phyloP scores from a whole-genome alignment of 2,797 vertebrate species.

The Hylomyscus alleni region DNA sequence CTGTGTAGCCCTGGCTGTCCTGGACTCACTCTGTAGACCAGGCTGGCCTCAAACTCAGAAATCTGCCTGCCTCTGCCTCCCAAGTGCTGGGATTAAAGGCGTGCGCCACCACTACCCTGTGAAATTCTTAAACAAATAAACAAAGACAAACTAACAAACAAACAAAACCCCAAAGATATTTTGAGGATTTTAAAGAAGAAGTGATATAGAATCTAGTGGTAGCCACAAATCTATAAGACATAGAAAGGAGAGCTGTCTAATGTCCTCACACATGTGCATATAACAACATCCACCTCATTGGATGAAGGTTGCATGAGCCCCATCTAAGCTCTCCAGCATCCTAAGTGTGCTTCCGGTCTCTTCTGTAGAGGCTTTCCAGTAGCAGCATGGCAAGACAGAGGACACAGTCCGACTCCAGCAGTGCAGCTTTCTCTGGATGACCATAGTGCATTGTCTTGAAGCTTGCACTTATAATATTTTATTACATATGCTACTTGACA shows the following conservation, averaged over 20 bases:
- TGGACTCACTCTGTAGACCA: no score
- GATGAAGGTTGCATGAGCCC: neutral
- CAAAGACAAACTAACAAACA: neutral
- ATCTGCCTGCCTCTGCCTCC: no score
- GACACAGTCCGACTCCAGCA: no score
- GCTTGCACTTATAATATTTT: neutral
- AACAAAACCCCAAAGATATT: neutral
- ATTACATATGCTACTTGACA: neutral
- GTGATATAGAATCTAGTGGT: neutral
- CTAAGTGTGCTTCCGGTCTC: neutral
- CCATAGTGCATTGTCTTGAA: neutral
- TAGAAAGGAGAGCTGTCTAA: neutral
- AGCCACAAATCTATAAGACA: neutral
- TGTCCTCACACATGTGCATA: neutral
- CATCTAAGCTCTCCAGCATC: neutral
- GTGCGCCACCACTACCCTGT: no score
- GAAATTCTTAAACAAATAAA: neutral
- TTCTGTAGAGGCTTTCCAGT: neutral
- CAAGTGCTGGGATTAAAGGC: no score
- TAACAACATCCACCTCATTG: neutral
- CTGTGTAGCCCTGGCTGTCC: no score
- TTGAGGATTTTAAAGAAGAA: slow-evolving; percentile 48
- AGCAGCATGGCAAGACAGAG: neutral
- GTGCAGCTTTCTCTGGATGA: neutral
- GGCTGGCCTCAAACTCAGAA: no score